Conservation (phyloP, 1,140 invertebrate genomes). For the Dreissena polymorpha region DNA sequence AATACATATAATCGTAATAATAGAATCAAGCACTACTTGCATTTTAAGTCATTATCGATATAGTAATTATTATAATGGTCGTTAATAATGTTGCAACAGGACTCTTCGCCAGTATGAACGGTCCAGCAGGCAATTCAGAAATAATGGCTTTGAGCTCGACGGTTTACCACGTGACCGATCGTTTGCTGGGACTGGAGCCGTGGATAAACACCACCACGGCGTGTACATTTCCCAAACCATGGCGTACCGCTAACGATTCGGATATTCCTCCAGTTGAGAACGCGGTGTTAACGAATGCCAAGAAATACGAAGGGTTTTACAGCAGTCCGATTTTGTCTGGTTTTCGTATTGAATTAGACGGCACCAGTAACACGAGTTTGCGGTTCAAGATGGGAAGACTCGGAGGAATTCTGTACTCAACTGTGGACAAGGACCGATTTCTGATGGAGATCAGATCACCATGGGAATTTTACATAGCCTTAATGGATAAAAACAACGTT, state of each 20-base stretch:
- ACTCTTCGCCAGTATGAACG: slow-evolving; percentile 38
- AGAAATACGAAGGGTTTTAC: slow-evolving; percentile 18
- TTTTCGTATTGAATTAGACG: background rate
- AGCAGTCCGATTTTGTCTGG: background rate
- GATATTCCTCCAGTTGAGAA: slow-evolving; percentile 6
- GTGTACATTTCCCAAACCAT: slow-evolving; percentile 17
- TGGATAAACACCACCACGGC: slow-evolving; percentile 46
- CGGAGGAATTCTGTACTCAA: background rate
- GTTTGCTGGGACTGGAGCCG: slow-evolving; percentile 3
- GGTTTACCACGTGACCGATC: slow-evolving; percentile 30
- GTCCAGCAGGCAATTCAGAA: background rate
- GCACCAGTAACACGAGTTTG: background rate
- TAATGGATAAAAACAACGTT: no score
- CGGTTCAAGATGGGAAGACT: background rate
- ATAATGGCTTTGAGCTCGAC: background rate
- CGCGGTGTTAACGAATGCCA: background rate
- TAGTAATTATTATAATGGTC: background rate
- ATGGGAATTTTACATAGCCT: no score
- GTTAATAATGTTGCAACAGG: background rate
- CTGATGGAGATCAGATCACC: no score
- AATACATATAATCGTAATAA: background rate
- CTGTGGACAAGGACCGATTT: background rate
- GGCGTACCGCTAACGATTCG: background rate
- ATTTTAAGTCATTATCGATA: background rate
- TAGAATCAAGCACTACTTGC: background rate